These are phyloP conservation scores for Drosophila buzzatii DNA, from an alignment of 2,888 invertebrate genomes.

Conservation along the genomic window DNA sequence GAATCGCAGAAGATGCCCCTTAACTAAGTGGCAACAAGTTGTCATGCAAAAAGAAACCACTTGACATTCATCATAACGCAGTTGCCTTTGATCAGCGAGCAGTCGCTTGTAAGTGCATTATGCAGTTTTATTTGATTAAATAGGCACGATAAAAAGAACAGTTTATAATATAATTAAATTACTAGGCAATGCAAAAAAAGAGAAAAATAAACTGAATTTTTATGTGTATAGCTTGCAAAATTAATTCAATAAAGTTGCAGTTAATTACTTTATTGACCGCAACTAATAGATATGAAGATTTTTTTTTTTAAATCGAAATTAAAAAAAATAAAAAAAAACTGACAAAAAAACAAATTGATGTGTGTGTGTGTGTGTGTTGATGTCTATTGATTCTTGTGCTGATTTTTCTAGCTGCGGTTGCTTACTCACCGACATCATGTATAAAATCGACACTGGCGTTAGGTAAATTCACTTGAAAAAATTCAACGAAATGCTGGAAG, in stretches of 20 bases:
- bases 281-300: no score
- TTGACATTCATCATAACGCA: slow-evolving; percentile 14
- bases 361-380: background rate
- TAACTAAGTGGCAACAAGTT: slow-evolving; percentile 4
- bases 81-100: slow-evolving; percentile 13
- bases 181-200: background rate
- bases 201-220: background rate
- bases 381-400: background rate
- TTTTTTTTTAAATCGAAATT: background rate
- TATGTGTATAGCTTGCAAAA: background rate
- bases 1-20: slow-evolving; percentile 8
- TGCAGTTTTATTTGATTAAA: background rate
- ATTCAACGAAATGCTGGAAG: slow-evolving; percentile 83
- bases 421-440: slow-evolving; percentile 82
- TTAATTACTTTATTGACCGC: no score
- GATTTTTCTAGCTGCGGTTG: slow-evolving; percentile 10
- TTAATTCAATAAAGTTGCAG: background rate
- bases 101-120: background rate
- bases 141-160: background rate
- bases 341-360: background rate
- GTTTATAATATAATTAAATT: background rate
- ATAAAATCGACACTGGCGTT: slow-evolving; percentile 83
- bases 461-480: slow-evolving; percentile 82
- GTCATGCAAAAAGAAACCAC: background rate
- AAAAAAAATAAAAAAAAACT: background rate